Conservation (phyloP, 2,888 invertebrate genomes). For the Camponotus fellah region DNA sequence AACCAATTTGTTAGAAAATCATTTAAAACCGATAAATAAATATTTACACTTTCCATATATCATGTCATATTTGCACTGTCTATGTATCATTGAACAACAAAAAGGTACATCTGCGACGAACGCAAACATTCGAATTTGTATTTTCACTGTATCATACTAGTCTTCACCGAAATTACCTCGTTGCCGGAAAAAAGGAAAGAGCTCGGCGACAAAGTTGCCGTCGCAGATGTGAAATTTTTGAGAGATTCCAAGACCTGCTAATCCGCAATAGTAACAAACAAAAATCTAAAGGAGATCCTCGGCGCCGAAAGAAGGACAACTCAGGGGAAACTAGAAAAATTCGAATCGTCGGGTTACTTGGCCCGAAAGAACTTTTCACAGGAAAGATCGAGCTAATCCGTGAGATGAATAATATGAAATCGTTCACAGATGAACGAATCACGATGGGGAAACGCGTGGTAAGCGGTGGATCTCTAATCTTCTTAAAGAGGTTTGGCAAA, state of each 20-base stretch:
- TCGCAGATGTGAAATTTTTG: slow-evolving; percentile 30
- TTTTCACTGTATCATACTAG: not conserved
- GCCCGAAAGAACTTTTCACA: slow-evolving; percentile 72
- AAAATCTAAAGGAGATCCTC: slow-evolving; percentile 50
- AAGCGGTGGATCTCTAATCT: slow-evolving; percentile 72
- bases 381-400: slow-evolving; percentile 69
- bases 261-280: slow-evolving; percentile 70
- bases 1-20: not conserved
- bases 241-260: slow-evolving; percentile 41
- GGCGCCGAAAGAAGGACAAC: slow-evolving; percentile 26
- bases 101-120: no score
- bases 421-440: slow-evolving; percentile 72
- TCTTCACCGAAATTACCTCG: not conserved
- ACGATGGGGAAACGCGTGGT: slow-evolving; percentile 50
- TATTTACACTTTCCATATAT: not conserved
- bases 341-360: slow-evolving; percentile 56
- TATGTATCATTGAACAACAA: not conserved
- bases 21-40: not conserved
- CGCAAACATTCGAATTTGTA: not conserved
- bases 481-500: slow-evolving; percentile 72
- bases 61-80: not conserved
- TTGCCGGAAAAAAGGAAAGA: not conserved
- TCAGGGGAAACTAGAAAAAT: slow-evolving; percentile 31
- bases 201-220: slow-evolving; percentile 64
- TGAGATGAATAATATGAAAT: slow-evolving; percentile 71